These are phyloP conservation scores for Thyatira batis DNA, from an alignment of 2,888 invertebrate genomes.

Conservation along the genomic window DNA sequence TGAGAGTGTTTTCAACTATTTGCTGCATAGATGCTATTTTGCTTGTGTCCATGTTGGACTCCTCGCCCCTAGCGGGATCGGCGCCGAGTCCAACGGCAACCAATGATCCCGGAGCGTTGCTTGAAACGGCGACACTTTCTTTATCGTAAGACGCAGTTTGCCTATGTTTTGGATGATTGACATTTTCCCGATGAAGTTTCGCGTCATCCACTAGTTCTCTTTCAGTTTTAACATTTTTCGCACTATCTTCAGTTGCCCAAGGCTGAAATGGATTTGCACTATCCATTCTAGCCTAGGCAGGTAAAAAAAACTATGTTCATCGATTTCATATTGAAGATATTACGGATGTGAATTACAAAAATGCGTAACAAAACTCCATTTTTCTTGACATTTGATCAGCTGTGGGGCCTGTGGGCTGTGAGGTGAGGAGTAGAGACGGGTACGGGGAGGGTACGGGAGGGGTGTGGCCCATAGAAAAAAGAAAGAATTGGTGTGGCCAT, in stretches of 20 bases:
- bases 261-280: constrained; percentile 79
- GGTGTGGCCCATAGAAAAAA: constrained; percentile 5
- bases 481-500: no score
- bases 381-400: constrained; percentile 82
- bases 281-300: constrained; percentile 74
- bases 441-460: constrained; percentile 30
- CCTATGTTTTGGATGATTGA: constrained; percentile 83
- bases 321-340: constrained; percentile 71
- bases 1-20: constrained; percentile 85
- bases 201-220: constrained; percentile 79
- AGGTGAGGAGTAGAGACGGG: constrained; percentile 65
- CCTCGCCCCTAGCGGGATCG: constrained; percentile 51
- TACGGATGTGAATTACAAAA: constrained; percentile 62
- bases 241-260: constrained; percentile 75
- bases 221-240: constrained; percentile 76
- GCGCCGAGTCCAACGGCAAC: constrained; percentile 52
- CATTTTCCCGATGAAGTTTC: constrained; percentile 82
- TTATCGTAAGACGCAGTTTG: constrained; percentile 82
- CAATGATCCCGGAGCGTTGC: constrained; percentile 69
- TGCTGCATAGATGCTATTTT: constrained; percentile 82
- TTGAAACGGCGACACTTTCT: constrained; percentile 72
- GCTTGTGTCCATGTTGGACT: constrained; percentile 73
- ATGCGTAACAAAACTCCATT: constrained; percentile 82
- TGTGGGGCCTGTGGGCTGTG: constrained; percentile 52
- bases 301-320: constrained; percentile 53